These are phyloP conservation scores for Rhinolophus ferrumequinum DNA, from an alignment of 2,113 vertebrate species.

Conservation along the genomic window DNA sequence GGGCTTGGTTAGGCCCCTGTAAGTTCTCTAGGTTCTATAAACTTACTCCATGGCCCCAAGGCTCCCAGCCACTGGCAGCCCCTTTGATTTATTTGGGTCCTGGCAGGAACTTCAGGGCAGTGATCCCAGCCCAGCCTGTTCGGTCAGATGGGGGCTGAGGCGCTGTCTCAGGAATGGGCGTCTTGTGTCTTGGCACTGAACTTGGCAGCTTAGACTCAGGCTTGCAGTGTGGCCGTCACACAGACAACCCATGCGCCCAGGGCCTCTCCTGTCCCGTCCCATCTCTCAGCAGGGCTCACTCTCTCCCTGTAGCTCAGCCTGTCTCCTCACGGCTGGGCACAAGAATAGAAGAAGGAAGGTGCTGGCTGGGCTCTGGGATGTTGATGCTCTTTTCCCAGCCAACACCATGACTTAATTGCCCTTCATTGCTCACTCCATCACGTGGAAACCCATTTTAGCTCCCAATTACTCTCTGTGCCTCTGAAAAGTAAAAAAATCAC, in stretches of 20 bases:
- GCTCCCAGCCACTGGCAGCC: neutral
- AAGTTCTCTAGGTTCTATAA: neutral
- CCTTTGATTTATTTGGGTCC: neutral
- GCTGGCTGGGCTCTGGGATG: neutral
- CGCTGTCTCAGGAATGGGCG: neutral
- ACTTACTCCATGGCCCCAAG: neutral
- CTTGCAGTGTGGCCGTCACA: neutral
- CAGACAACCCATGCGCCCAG: neutral
- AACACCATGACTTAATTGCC: conserved; percentile 56
- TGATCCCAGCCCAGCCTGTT: neutral
- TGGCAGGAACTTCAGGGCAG: neutral
- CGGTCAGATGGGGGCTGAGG: neutral
- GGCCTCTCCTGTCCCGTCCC: neutral
- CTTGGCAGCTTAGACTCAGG: neutral
- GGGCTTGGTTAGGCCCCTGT: no score
- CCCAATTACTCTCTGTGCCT: conserved; percentile 54
- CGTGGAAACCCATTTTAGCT: conserved; percentile 65
- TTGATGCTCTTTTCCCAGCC: neutral
- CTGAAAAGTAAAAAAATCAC: conserved; percentile 65
- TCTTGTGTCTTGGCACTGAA: neutral
- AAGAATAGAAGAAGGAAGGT: neutral
- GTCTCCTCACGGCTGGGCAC: neutral
- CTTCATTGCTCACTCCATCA: conserved; percentile 57
- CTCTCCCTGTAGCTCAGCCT: neutral
- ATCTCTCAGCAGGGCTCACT: neutral